Conservation (phyloP, 2,113 vertebrate species). For the Australoheros scitulus region DNA sequence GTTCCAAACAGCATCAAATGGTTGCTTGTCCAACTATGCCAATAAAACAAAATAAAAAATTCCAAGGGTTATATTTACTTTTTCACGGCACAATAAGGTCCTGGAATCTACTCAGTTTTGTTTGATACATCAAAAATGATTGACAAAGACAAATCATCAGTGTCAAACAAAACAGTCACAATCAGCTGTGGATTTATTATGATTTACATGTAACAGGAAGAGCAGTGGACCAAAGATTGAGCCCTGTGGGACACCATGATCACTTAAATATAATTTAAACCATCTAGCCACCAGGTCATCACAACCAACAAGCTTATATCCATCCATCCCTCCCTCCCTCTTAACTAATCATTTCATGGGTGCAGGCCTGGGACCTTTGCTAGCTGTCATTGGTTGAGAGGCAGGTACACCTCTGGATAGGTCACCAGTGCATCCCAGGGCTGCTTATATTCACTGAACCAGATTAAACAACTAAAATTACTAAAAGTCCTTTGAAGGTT, state of each 20-base stretch:
- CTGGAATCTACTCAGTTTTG: neutral
- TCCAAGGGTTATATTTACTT: neutral
- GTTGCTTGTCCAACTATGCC: neutral
- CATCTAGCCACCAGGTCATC: neutral
- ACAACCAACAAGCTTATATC: neutral
- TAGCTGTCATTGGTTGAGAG: neutral
- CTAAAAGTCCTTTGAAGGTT: neutral
- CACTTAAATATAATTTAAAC: neutral
- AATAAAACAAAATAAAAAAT: neutral
- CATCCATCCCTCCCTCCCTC: neutral
- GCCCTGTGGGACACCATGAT: neutral
- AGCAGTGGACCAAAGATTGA: neutral
- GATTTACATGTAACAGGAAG: neutral
- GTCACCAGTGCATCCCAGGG: neutral
- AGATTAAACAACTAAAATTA: neutral
- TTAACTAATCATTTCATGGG: neutral
- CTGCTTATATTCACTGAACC: too few species aligned
- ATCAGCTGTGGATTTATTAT: neutral
- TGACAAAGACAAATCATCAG: neutral
- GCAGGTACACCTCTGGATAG: neutral
- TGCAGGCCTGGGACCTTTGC: neutral
- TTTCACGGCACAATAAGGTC: neutral
- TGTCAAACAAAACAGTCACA: neutral
- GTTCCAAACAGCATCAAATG: neutral
- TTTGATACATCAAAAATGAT: too few species aligned